These are phyloP conservation scores for Bilobella aurantiaca DNA, from an alignment of 1,140 invertebrate species.

Conservation along the genomic window DNA sequence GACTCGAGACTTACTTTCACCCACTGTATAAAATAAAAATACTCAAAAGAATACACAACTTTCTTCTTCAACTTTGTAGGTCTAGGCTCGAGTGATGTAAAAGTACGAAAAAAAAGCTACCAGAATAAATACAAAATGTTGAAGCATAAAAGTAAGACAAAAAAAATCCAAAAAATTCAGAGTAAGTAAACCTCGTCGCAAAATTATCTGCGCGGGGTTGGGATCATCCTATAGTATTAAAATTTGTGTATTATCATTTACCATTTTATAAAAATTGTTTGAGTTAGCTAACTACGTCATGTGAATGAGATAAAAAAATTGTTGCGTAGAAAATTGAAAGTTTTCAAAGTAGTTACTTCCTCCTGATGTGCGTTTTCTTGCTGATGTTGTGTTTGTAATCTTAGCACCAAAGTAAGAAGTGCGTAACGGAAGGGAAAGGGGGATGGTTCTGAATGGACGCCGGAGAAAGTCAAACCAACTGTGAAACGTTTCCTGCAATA, in stretches of 20 bases:
- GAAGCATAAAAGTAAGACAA: background rate
- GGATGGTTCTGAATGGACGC: background rate
- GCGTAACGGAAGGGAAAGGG: background rate
- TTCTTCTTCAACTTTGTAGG: too few relatives aligned
- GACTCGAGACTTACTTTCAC: background rate
- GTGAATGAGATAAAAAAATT: too few relatives aligned
- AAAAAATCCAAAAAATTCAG: background rate
- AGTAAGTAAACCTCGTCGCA: background rate
- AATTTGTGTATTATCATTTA: too few relatives aligned
- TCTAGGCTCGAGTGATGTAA: background rate
- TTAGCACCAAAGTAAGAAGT: too few relatives aligned
- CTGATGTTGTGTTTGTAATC: too few relatives aligned
- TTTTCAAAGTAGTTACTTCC: too few relatives aligned
- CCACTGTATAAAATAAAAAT: slow-evolving; percentile 8
- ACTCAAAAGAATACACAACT: background rate
- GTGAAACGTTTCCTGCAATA: background rate
- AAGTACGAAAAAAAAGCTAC: background rate
- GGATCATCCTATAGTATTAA: too few relatives aligned
- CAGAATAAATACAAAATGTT: background rate
- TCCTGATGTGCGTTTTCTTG: too few relatives aligned
- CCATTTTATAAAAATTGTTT: too few relatives aligned
- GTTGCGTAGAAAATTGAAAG: too few relatives aligned
- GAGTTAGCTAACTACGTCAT: too few relatives aligned
- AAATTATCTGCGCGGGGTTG: too few relatives aligned
- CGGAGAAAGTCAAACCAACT: background rate